Evolutionary conservation across 2,797 vertebrate species (phyloP).

Genomic region (Artibeus lituratus): DNA sequence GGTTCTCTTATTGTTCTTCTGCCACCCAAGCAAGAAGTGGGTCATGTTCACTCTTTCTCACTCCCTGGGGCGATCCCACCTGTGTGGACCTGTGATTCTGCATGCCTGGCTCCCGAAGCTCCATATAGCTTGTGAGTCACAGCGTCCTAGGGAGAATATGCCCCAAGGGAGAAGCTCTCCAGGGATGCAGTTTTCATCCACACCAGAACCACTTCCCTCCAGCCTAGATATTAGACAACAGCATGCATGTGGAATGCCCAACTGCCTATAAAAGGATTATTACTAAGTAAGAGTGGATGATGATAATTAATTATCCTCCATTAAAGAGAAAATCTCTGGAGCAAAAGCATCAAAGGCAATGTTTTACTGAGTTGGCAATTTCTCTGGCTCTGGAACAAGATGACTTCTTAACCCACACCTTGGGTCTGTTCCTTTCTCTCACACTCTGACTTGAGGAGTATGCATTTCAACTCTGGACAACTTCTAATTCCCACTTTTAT

Average conservation of each 20-base stretch:
- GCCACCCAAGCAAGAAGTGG: neutral
- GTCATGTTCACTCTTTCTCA: neutral
- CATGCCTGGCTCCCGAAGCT: neutral
- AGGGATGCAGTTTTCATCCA: conserved; percentile 63
- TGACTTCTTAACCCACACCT: conserved; percentile 44
- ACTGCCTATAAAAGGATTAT: conserved; percentile 74
- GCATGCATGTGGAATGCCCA: conserved; percentile 65
- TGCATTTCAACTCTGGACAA: conserved; percentile 34
- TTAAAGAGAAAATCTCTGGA: conserved; percentile 69
- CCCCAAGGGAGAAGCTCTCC: conserved; percentile 60
- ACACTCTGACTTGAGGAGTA: neutral
- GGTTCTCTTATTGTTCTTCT: neutral
- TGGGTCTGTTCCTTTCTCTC: neutral
- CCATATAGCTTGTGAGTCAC: conserved; percentile 26
- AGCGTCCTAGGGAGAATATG: conserved; percentile 1
- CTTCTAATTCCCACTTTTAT: conserved; percentile 34
- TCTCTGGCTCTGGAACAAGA: conserved; percentile 46
- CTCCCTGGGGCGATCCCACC: neutral
- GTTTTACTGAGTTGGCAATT: conserved; percentile 68
- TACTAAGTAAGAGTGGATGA: conserved; percentile 75
- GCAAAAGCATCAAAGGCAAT: conserved; percentile 70
- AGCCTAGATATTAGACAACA: conserved; percentile 58
- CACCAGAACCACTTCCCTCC: conserved; percentile 58
- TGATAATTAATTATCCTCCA: conserved; percentile 76
- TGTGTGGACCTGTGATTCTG: neutral